Evolutionary conservation across 2,888 invertebrate genomes (phyloP).

Genomic region (Himalopsyche tibetana): DNA sequence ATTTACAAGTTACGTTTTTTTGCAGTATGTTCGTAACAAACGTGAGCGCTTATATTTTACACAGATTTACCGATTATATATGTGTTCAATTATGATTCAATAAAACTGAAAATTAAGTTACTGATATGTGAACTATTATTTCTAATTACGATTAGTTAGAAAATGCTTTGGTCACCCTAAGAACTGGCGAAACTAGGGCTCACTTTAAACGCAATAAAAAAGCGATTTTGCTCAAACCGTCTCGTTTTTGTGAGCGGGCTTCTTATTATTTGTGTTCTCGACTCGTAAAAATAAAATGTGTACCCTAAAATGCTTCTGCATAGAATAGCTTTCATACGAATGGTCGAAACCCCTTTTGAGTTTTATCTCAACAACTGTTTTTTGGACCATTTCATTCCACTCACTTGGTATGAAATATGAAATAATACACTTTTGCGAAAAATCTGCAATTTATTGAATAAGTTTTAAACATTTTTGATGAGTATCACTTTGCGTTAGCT

Average conservation of each 20-base stretch:
- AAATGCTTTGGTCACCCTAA: conserved; percentile 5
- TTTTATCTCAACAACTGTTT: conserved; percentile 28
- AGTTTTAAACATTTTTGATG: conserved; percentile 2
- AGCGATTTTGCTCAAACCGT: conserved; percentile 16
- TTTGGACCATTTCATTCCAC: conserved; percentile 7
- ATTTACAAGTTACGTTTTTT: too few species aligned
- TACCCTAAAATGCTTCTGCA: conserved; percentile 24
- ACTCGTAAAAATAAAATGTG: conserved; percentile 43
- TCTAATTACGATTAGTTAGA: too few species aligned
- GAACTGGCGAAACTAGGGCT: conserved; percentile 6
- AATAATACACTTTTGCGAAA: not conserved
- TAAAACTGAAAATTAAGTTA: too few species aligned
- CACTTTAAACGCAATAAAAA: conserved; percentile 39
- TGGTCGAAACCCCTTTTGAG: not conserved
- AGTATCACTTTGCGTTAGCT: not conserved
- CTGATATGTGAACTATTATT: too few species aligned
- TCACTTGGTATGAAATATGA: conserved; percentile 7
- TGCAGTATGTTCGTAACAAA: too few species aligned
- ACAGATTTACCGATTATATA: too few species aligned
- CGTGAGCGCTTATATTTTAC: too few species aligned
- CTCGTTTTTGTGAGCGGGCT: conserved; percentile 24
- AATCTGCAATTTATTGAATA: conserved; percentile 35
- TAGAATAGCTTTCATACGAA: not conserved
- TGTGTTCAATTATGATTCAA: too few species aligned
- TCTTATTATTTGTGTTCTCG: conserved; percentile 42